Percentiles rank a stretch among this genome's conserved stretches.
Conservation (phyloP, 2,113 vertebrate genomes). For the Catharus fuscescens region DNA sequence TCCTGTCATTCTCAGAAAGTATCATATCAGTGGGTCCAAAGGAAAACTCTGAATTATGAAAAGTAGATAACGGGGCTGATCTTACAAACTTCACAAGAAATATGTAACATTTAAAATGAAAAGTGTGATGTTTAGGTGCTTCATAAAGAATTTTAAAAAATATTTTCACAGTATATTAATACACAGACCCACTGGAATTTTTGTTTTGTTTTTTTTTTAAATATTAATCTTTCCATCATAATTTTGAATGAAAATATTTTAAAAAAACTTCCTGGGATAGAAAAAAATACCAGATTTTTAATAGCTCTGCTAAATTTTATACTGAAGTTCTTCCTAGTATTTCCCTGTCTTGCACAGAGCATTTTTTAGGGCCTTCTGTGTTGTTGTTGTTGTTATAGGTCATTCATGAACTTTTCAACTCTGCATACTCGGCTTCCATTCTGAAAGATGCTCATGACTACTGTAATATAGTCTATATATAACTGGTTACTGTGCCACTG, state of each 20-base stretch:
- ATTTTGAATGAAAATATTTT: not conserved
- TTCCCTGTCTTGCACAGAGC: not conserved
- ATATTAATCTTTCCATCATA: not conserved
- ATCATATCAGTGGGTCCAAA: not conserved
- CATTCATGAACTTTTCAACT: not conserved
- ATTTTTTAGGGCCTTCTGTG: not conserved
- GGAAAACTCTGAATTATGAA: not conserved
- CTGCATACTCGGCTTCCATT: not conserved
- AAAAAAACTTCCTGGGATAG: not conserved
- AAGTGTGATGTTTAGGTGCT: not conserved
- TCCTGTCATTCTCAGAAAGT: not conserved
- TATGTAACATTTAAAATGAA: not conserved
- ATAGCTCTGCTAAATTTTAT: not conserved
- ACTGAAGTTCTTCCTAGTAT: not conserved
- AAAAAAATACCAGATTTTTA: not conserved
- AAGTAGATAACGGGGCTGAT: not conserved
- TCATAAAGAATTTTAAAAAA: not conserved
- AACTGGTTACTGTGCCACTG: not conserved
- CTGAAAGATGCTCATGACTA: not conserved
- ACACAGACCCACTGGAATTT: fast-evolving
- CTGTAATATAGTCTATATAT: not conserved
- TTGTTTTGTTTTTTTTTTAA: not conserved
- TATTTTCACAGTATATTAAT: not conserved
- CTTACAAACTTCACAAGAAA: not conserved
- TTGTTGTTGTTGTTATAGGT: not conserved